Percentiles rank a stretch among this genome's conserved stretches.
phyloP scores from a whole-genome alignment of 2,888 invertebrate species.

The Drosophila putrida region DNA sequence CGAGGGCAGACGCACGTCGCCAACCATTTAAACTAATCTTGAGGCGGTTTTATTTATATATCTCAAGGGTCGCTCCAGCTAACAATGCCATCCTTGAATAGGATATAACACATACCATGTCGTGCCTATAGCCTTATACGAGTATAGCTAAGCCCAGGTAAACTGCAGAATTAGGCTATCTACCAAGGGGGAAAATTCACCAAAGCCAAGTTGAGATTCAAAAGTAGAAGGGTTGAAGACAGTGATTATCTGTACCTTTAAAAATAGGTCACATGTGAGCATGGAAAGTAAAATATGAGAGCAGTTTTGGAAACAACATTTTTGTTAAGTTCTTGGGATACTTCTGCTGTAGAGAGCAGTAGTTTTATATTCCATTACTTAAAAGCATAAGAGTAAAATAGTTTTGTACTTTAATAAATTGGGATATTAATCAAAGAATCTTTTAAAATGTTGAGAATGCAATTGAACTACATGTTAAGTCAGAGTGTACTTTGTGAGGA shows the following conservation, averaged over 20 bases:
- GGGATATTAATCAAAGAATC: no score
- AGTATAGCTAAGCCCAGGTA: conserved; percentile 39
- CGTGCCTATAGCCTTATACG: conserved; percentile 18
- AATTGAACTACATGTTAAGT: neutral
- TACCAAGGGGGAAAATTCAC: conserved; percentile 8
- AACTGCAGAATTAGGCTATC: conserved; percentile 39
- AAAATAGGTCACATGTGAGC: conserved; percentile 7
- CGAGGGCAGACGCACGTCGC: conserved; percentile 71
- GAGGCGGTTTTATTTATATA: conserved; percentile 74
- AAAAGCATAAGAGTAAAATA: neutral
- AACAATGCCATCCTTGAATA: conserved; percentile 62
- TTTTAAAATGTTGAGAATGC: neutral
- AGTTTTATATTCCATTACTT: neutral
- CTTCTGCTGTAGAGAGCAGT: neutral
- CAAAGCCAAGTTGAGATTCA: conserved; percentile 5
- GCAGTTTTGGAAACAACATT: neutral
- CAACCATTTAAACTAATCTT: conserved; percentile 76
- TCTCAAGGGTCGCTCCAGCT: conserved; percentile 66
- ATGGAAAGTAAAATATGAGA: neutral
- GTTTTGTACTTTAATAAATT: neutral
- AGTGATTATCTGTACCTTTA: neutral
- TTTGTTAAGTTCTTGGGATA: neutral
- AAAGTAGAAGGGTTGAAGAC: neutral
- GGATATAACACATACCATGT: conserved; percentile 23
- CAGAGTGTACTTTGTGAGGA: no score